Percentiles rank a stretch among this genome's conserved stretches.
phyloP scores from a whole-genome alignment of 2,888 invertebrate genomes.

The Dorcus hopei region DNA sequence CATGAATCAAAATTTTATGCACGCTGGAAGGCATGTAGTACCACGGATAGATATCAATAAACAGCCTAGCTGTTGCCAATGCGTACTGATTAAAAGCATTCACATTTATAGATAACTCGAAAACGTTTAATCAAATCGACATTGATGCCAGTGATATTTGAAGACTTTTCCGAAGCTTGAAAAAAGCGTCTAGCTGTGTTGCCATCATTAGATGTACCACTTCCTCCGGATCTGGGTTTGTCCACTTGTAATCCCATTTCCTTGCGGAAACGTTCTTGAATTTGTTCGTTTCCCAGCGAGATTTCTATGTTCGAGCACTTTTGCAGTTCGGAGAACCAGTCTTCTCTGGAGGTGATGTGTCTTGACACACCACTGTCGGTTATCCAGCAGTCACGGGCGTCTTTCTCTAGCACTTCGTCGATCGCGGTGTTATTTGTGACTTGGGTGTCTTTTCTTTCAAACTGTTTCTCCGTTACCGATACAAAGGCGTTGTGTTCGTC shows the following conservation, averaged over 20 bases:
- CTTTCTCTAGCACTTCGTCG: background rate
- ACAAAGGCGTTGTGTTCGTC: too few species aligned
- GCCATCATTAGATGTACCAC: background rate
- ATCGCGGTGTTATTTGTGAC: background rate
- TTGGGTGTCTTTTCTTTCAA: background rate
- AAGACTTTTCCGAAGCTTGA: background rate
- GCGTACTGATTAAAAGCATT: background rate
- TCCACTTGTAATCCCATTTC: too few species aligned
- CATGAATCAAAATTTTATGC: background rate
- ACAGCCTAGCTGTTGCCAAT: background rate
- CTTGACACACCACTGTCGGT: conserved; percentile 31
- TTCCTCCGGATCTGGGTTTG: too few species aligned
- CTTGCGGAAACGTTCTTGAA: too few species aligned
- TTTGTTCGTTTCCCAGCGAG: conserved; percentile 27
- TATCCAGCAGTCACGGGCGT: conserved; percentile 22
- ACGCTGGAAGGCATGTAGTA: too few species aligned
- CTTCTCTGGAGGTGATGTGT: conserved; percentile 24
- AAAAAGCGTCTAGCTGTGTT: background rate
- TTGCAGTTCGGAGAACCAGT: conserved; percentile 16
- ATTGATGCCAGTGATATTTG: background rate
- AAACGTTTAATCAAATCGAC: background rate
- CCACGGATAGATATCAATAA: background rate
- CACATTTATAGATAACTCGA: background rate
- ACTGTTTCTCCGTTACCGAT: background rate
- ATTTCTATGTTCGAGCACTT: conserved; percentile 10